These are phyloP conservation scores for Diacarnus erythraeanus DNA, from an alignment of 37 sponge, comb jelly and placozoan genomes.

Conservation along the genomic window DNA sequence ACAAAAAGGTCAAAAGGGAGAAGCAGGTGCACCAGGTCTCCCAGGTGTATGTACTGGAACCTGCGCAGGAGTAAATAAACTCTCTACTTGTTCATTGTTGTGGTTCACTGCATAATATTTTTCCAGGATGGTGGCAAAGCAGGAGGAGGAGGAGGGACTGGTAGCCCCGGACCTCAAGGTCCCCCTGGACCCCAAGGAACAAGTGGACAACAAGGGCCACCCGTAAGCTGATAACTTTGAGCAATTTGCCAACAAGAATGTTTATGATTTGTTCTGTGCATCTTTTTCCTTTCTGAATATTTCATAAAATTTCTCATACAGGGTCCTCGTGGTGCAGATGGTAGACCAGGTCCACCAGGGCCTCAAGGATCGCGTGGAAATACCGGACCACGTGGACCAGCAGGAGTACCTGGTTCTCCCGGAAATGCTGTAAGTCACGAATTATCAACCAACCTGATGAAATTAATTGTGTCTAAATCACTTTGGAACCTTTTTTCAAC, in stretches of 20 bases:
- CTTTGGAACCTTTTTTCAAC: neutral
- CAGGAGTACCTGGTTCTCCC: constrained; percentile 51
- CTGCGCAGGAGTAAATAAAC: neutral
- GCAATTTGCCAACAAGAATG: no score
- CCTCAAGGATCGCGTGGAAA: constrained; percentile 23
- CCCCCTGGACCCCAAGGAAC: constrained; percentile 53
- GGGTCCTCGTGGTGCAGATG: constrained; percentile 50
- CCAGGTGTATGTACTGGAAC: constrained; percentile 32
- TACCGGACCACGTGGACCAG: constrained; percentile 36
- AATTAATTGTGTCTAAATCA: neutral
- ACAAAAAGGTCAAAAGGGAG: constrained; percentile 1
- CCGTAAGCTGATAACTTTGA: constrained; percentile 51
- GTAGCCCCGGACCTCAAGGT: constrained; percentile 28
- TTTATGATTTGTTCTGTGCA: no score
- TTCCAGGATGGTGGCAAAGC: constrained; percentile 17
- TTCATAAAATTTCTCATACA: neutral
- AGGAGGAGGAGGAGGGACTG: constrained; percentile 25
- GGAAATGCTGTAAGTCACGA: constrained; percentile 13
- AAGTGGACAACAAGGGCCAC: constrained; percentile 49
- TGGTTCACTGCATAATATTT: neutral
- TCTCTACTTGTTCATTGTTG: neutral
- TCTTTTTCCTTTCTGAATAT: no score
- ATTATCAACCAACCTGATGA: neutral
- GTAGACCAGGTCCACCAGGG: constrained; percentile 28
- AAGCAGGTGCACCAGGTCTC: constrained; percentile 35